Conservation (phyloP, 1,140 invertebrate species). For the Polypedilum pembai region DNA sequence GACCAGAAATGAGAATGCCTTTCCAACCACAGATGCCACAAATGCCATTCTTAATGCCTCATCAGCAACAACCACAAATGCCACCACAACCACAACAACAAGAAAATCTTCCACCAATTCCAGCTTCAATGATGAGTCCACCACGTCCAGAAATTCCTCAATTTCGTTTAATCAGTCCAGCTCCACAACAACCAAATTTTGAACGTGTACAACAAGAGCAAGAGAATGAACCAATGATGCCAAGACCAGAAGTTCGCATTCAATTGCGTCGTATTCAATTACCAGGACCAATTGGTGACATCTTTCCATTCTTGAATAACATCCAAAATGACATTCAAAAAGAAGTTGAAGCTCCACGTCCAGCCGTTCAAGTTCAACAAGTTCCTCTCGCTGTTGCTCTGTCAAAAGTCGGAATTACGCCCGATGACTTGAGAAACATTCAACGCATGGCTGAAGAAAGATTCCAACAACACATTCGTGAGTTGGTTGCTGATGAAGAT, state of each 20-base stretch:
- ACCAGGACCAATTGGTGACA: slow-evolving; percentile 32
- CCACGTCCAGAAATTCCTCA: slow-evolving; percentile 39
- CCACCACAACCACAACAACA: slow-evolving; percentile 28
- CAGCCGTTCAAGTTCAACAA: slow-evolving; percentile 36
- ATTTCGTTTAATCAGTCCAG: not conserved
- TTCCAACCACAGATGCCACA: slow-evolving; percentile 15
- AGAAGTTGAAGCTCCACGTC: slow-evolving; percentile 24
- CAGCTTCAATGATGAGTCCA: slow-evolving; percentile 43
- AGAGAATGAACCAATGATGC: not conserved
- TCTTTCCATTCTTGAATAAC: slow-evolving; percentile 19
- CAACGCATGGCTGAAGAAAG: slow-evolving; percentile 47
- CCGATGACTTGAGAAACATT: slow-evolving; percentile 52
- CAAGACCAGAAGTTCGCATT: slow-evolving; percentile 38
- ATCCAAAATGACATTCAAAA: slow-evolving; percentile 23
- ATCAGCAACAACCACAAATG: not conserved
- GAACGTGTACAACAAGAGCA: not conserved
- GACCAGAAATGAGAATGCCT: not conserved
- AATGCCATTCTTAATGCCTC: not conserved
- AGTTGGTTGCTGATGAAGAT: slow-evolving; percentile 40
- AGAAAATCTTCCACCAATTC: slow-evolving; percentile 40
- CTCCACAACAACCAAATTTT: slow-evolving; percentile 15
- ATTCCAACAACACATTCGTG: slow-evolving; percentile 44
- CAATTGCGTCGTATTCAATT: slow-evolving; percentile 43
- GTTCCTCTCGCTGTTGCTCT: slow-evolving; percentile 42
- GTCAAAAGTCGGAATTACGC: slow-evolving; percentile 49